Percentiles rank a stretch among this genome's conserved stretches.
Evolutionary conservation across 2,888 invertebrate species (phyloP).

Genomic region (Tridacna crocea): DNA sequence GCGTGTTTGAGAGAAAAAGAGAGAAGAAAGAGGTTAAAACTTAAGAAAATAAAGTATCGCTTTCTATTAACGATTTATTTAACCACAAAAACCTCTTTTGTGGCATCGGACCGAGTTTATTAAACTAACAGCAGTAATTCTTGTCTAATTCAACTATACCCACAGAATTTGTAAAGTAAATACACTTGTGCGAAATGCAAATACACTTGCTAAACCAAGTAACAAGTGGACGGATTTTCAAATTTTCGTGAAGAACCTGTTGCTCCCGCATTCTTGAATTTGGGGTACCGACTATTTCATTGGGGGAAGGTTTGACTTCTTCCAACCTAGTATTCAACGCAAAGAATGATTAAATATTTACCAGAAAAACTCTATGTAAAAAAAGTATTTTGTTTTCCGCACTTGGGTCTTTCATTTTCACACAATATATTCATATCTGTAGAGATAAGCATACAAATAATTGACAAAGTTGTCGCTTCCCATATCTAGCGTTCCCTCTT

Average conservation of each 20-base stretch:
- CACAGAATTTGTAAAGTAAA: neutral
- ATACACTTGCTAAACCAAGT: slow-evolving; percentile 16
- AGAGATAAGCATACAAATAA: too few species aligned
- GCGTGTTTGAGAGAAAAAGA: too few species aligned
- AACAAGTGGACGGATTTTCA: slow-evolving; percentile 9
- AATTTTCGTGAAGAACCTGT: slow-evolving; percentile 14
- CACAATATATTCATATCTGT: too few species aligned
- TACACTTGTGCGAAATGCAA: neutral
- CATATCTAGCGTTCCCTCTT: slow-evolving; percentile 19
- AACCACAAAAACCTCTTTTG: neutral
- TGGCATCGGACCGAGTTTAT: neutral
- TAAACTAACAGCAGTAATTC: slow-evolving; percentile 15
- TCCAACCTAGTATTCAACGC: too few species aligned
- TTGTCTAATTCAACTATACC: neutral
- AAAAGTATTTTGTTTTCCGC: too few species aligned
- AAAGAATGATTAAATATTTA: too few species aligned
- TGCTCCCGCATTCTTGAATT: slow-evolving; percentile 11
- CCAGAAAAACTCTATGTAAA: too few species aligned
- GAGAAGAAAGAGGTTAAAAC: too few species aligned
- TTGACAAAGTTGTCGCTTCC: neutral
- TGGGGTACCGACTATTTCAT: neutral
- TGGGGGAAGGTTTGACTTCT: too few species aligned
- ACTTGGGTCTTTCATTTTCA: too few species aligned
- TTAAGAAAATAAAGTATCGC: slow-evolving; percentile 4
- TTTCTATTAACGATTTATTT: slow-evolving; percentile 3